Conservation (phyloP, 2,797 vertebrate species). For the Semotilus atromaculatus region DNA sequence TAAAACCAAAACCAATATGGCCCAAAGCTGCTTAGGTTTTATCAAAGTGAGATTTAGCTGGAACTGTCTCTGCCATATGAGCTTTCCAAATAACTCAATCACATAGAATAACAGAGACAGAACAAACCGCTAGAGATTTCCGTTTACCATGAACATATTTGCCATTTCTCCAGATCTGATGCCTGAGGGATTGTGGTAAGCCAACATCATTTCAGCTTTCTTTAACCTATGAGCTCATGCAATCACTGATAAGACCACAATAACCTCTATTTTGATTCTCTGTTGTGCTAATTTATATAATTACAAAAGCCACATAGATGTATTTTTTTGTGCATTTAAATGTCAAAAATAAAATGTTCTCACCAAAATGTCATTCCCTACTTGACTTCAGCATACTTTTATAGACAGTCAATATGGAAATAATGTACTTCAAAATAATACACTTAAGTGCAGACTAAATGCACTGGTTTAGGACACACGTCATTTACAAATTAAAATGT, state of each 20-base stretch:
- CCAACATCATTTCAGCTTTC: conserved; percentile 58
- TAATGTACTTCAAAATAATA: neutral
- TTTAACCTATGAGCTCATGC: conserved; percentile 14
- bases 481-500: neutral
- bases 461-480: neutral
- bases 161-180: conserved; percentile 75
- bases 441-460: neutral
- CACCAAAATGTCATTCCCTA: neutral
- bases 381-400: neutral
- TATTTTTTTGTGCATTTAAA: neutral
- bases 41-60: conserved; percentile 15
- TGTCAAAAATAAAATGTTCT: neutral
- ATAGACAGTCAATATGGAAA: neutral
- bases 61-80: conserved; percentile 8
- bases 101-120: conserved; percentile 15
- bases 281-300: neutral
- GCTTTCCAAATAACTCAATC: conserved; percentile 23
- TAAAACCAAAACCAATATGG: conserved; percentile 9
- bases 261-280: neutral
- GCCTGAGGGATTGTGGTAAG: conserved; percentile 74
- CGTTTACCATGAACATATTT: conserved; percentile 82
- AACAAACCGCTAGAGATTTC: conserved; percentile 64
- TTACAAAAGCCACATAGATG: neutral
- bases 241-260: neutral
- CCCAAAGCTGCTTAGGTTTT: conserved; percentile 15